Evolutionary conservation across 2,888 invertebrate species (phyloP).

Genomic region (Polyploca ridens): DNA sequence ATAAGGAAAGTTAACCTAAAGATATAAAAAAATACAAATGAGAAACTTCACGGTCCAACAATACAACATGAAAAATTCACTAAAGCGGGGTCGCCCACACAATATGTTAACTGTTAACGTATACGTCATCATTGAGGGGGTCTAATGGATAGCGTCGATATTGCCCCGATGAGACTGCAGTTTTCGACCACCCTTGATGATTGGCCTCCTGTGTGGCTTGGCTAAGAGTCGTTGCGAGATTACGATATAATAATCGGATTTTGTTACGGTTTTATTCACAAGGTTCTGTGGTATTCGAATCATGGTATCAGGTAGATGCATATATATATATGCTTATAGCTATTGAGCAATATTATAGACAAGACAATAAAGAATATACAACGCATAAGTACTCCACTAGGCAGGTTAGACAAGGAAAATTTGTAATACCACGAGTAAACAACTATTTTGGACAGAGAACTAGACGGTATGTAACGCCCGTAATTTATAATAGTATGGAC

Average conservation of each 20-base stretch:
- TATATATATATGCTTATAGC: too few relatives aligned
- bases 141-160: slow-evolving; percentile 65
- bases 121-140: slow-evolving; percentile 35
- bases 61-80: slow-evolving; percentile 1
- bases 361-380: too few relatives aligned
- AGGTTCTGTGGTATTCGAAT: background rate
- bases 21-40: background rate
- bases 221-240: background rate
- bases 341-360: too few relatives aligned
- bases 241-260: background rate
- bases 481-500: too few relatives aligned
- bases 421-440: too few relatives aligned
- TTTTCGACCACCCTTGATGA: slow-evolving; percentile 49
- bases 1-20: background rate
- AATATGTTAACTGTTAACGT: slow-evolving; percentile 48
- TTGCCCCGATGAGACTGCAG: slow-evolving; percentile 27
- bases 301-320: too few relatives aligned
- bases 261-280: too few relatives aligned
- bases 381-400: too few relatives aligned
- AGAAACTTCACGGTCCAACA: background rate
- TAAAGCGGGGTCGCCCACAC: slow-evolving; percentile 22
- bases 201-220: slow-evolving; percentile 27
- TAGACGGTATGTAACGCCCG: too few relatives aligned
- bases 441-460: too few relatives aligned
- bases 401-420: too few relatives aligned